These are phyloP conservation scores for Propithecus deckenii DNA, from an alignment of 2,797 vertebrate species.

Conservation along the genomic window DNA sequence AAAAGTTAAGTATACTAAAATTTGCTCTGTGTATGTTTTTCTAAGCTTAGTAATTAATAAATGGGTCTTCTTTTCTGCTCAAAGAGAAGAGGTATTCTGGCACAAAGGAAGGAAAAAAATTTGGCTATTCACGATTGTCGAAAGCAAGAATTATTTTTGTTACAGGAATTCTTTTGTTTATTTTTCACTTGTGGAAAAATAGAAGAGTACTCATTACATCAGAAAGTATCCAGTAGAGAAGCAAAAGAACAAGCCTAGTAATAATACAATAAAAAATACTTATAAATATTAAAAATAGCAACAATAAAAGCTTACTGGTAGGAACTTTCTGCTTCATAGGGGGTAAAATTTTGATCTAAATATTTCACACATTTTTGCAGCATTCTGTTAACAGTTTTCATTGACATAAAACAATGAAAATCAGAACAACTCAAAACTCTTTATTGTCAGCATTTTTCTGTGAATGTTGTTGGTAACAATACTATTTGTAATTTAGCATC, in stretches of 20 bases:
- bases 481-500: not conserved
- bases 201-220: not conserved
- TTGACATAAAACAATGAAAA: not conserved
- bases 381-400: not conserved
- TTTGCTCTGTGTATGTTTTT: not conserved
- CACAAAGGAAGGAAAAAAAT: not conserved
- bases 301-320: not conserved
- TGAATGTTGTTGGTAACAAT: not conserved
- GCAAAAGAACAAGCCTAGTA: not conserved
- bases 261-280: not conserved
- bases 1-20: not conserved
- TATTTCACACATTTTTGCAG: not conserved
- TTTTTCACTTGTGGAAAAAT: not conserved
- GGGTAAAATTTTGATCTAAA: not conserved
- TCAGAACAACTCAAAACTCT: not conserved
- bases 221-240: not conserved
- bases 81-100: not conserved
- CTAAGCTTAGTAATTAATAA: not conserved
- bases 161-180: not conserved
- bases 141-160: not conserved
- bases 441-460: not conserved
- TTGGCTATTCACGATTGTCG: not conserved
- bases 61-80: too few species aligned
- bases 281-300: not conserved
- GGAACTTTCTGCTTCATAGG: not conserved